Conservation (phyloP, 2,888 invertebrate genomes). For the Ferrisia virgata region DNA sequence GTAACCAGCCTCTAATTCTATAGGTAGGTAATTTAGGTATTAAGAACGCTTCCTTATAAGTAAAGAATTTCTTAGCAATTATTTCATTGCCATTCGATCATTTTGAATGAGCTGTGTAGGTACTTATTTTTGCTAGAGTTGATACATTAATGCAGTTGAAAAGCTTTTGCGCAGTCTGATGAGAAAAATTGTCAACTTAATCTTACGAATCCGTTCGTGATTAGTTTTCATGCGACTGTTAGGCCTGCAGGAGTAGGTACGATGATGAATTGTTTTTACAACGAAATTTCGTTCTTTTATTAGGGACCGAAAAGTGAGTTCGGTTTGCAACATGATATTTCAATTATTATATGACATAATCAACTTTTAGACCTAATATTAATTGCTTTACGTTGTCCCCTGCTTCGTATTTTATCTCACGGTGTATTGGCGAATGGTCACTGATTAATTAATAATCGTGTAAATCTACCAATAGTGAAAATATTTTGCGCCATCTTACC, state of each 20-base stretch:
- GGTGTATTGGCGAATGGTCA: neutral
- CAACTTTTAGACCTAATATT: neutral
- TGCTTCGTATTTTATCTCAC: neutral
- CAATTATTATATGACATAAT: conserved; percentile 19
- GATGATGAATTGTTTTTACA: conserved; percentile 15
- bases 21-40: no score
- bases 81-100: no score
- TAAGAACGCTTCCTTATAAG: no score
- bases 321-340: conserved; percentile 9
- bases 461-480: neutral
- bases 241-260: neutral
- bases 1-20: no score
- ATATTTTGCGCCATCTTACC: neutral
- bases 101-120: no score
- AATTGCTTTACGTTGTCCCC: neutral
- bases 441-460: neutral
- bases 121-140: no score
- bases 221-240: neutral
- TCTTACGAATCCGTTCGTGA: neutral
- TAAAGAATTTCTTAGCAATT: no score
- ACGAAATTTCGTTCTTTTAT: neutral
- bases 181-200: neutral
- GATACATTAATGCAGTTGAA: neutral
- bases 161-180: neutral
- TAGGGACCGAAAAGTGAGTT: neutral